Evolutionary conservation across 2,113 vertebrate species (phyloP), one percentile per base, ranked within the genome.

Genomic region (Cromileptes altivelis): DNA sequence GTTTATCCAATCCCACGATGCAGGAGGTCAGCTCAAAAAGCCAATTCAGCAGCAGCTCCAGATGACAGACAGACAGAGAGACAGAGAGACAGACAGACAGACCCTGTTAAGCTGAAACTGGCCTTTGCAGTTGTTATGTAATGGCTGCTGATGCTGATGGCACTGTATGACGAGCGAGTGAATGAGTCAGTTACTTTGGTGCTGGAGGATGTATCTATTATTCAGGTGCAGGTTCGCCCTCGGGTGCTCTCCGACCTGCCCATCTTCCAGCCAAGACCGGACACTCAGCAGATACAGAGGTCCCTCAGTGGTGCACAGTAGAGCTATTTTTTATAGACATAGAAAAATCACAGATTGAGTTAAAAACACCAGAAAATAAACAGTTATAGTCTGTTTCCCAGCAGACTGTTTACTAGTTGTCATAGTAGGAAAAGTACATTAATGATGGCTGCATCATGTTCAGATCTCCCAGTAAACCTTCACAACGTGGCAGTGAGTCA

Each of bases 41-140:
- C 52, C 63, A 77, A 23, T 69, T 83, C 77, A 78, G 75, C 58
- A 73, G 69, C 56, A 25, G 63, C 10, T 33, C 21, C 30, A 63
- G 58, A 62, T 37, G 58, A 62, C 52, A 57, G 62, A 77, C 49
- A 49, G 47, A 17, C 47, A 49, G 15, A 49, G 1, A 45, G 42
- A 45, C 65, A 49, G 60, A 58, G 60, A 8, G 60, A 30, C 63
- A 30, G 17, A 70, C 60, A 70, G 62, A 53, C 53, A 58, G 27
- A 67, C 65, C 58, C 60, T 60, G 71, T 83, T 78, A 74, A 68
- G 61, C 75, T 64, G 58, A 56, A 84, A 14, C 75, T 78, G 78
- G 69, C 45, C 82, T 90, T 75, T 89, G 83, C 76, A 65, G 85
- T 53, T 17, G 75, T 94, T 93, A 92, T 73, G 70, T 93, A 92